A percentile compares a stretch with the other conserved stretches of the same genome.
Evolutionary conservation across 2,797 vertebrate species (phyloP).

Genomic region (Gymnothorax reevesii): DNA sequence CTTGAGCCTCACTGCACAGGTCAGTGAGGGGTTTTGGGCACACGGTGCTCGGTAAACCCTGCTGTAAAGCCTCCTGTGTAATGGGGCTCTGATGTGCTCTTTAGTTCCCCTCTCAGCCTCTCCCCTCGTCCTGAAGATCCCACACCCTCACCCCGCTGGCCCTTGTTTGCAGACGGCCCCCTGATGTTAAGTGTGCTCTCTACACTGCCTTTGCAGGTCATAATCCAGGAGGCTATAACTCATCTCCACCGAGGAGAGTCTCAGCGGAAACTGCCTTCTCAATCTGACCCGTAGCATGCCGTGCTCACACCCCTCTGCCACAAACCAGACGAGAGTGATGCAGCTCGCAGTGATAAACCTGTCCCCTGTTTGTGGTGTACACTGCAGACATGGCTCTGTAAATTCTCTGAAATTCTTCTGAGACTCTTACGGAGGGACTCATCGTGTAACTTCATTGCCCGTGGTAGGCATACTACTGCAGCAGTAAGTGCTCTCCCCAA

Average conservation of each 20-base stretch:
- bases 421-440: background rate
- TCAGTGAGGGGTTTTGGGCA: constrained; percentile 58
- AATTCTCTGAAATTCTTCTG: background rate
- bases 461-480: background rate
- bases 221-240: background rate
- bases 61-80: constrained; percentile 8
- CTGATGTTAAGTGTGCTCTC: background rate
- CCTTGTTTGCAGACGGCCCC: background rate
- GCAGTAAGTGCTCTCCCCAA: background rate
- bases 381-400: background rate
- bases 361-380: background rate
- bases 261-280: background rate
- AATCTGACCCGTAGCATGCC: too few species aligned
- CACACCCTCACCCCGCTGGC: background rate
- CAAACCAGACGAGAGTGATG: background rate
- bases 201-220: background rate
- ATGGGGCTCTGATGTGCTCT: too few species aligned
- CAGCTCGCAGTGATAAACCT: background rate
- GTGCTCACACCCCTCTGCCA: background rate
- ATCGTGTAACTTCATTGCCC: background rate
- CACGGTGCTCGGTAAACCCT: constrained; percentile 32
- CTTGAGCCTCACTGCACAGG: constrained; percentile 57
- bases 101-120: background rate
- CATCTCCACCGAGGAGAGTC: background rate
- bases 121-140: background rate